Evolutionary conservation across 1,140 invertebrate genomes (phyloP).

Genomic region (Eupristina koningsbergeri): DNA sequence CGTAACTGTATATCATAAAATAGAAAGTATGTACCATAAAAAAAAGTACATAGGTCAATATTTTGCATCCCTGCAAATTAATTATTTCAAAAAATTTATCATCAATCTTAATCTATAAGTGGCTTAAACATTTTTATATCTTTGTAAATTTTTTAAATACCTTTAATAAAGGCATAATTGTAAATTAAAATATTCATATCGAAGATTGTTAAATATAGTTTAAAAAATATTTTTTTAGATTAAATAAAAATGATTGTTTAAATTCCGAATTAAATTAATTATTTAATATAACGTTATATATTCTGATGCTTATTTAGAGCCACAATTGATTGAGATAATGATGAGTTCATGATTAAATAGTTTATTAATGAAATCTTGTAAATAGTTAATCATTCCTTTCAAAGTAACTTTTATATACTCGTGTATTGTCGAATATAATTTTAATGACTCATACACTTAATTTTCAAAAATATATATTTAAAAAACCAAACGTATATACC

Average conservation of each 20-base stretch:
- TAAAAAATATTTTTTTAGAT: neutral
- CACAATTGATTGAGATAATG: conserved; percentile 10
- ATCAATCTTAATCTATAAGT: conserved; percentile 6
- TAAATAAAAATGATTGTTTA: neutral
- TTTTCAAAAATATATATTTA: conserved; percentile 34
- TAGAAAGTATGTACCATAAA: too few relatives aligned
- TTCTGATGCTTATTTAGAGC: neutral
- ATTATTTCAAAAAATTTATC: neutral
- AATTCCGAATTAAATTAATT: neutral
- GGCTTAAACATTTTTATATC: neutral
- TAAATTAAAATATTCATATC: conserved; percentile 7
- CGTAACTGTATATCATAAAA: neutral
- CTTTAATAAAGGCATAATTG: conserved; percentile 33
- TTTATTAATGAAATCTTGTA: conserved; percentile 42
- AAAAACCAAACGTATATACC: conserved; percentile 38
- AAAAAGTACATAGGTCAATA: too few relatives aligned
- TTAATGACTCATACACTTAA: conserved; percentile 39
- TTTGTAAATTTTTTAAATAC: conserved; percentile 42
- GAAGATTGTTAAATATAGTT: neutral
- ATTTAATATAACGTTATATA: neutral
- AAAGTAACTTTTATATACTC: conserved; percentile 43
- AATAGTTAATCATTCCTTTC: conserved; percentile 40
- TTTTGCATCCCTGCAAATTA: neutral
- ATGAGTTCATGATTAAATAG: conserved; percentile 7
- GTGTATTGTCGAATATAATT: conserved; percentile 39